Conservation (phyloP, 2,797 vertebrate genomes). For the Sebastolobus alascanus region DNA sequence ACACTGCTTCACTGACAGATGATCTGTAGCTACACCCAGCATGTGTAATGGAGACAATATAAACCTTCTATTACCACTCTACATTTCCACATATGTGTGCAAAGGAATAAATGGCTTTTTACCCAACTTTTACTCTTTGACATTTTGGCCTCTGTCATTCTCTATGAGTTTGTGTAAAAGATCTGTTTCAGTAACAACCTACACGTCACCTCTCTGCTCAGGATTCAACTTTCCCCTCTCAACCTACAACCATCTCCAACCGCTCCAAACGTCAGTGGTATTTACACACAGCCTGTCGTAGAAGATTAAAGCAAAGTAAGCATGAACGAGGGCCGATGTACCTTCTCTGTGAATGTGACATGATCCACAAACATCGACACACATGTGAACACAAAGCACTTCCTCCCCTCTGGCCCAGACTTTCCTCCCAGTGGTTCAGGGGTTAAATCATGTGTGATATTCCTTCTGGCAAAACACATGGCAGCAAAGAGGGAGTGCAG, state of each 20-base stretch:
- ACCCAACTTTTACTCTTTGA: neutral
- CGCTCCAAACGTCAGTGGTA: constrained; percentile 27
- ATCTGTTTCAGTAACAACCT: neutral
- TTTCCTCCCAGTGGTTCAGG: constrained; percentile 28
- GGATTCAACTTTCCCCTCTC: constrained; percentile 38
- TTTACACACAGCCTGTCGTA: constrained; percentile 50
- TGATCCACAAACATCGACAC: constrained; percentile 8
- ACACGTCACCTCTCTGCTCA: constrained; percentile 16
- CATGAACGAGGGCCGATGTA: constrained; percentile 7
- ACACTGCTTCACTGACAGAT: neutral
- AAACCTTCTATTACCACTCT: neutral
- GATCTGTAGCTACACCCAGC: neutral
- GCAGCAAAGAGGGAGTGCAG: constrained; percentile 1
- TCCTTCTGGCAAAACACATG: constrained; percentile 64
- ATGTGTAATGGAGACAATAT: neutral
- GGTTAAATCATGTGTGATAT: constrained; percentile 59
- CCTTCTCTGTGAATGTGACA: constrained; percentile 43
- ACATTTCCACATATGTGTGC: neutral
- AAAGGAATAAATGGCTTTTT: neutral
- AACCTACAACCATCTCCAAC: constrained; percentile 9
- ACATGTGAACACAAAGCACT: neutral
- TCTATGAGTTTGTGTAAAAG: constrained; percentile 2
- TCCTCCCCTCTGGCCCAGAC: neutral
- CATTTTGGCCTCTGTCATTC: constrained; percentile 21
- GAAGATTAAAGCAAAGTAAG: constrained; percentile 33